Evolutionary conservation across 2,888 invertebrate genomes (phyloP), one percentile per base, ranked within the genome.

Genomic region (Fragum fragum): DNA sequence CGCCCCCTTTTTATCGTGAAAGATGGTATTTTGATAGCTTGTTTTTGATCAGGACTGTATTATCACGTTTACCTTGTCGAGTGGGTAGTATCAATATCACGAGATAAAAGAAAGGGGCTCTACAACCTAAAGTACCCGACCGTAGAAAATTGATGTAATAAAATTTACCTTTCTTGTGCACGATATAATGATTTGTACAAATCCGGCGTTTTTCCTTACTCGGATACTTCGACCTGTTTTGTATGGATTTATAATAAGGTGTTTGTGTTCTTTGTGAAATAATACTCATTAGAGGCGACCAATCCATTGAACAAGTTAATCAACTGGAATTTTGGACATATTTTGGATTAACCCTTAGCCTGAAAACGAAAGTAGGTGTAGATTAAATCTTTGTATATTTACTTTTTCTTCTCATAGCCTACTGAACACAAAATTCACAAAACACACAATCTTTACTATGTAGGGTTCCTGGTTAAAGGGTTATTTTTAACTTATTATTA

Each of bases 111-210:
- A 47, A 16, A 47, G 47, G 3, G 47, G 47, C 47, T 47, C 47
- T 47, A 47, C 5, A 47, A 16, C 18, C 3, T 47, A 3, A 47
- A 47, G 47, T 47, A 47, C 47, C 47, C 47, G 32, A 36, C 32
- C 32, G 47, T 47, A n/a, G 2, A 47, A 47, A 47, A 47, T 47
- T 47, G 47, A 18, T n/a, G 47, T 47, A 47, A 47, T 47, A 47
- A 47, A 47, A 47, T 47, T 47, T 47, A 47, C 47, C 47, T 47
- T 47, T 47, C 18, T 47, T 47, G 47, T 47, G 47, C 47, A 47
- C n/a, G 14, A 47, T 47, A 9, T 47, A 14, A 47, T n/a, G 47
- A n/a, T n/a, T 36, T 47, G 16, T 47, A 47, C 47, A 47, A n/a
- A 16, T 47, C 47, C 47, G 14, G n/a, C 14, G 6, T 39, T 39